Evolutionary conservation across 2,888 invertebrate species (phyloP).

Genomic region (Rhopalosiphum nymphaeae): DNA sequence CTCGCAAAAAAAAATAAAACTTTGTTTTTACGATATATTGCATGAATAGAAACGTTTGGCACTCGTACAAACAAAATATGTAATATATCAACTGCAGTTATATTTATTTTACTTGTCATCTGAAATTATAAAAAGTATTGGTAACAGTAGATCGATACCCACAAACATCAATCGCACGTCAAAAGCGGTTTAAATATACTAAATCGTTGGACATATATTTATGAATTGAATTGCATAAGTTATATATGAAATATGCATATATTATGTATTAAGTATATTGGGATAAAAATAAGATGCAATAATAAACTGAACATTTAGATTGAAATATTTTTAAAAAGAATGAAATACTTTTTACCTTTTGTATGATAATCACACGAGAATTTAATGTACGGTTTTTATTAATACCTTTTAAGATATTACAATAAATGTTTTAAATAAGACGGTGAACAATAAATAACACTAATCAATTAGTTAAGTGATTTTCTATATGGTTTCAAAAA

Average conservation of each 20-base stretch:
- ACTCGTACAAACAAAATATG: background rate
- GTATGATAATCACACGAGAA: background rate
- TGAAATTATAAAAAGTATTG: background rate
- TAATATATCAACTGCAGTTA: background rate
- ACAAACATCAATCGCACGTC: background rate
- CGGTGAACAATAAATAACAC: background rate
- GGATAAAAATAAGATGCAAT: background rate
- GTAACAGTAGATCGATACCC: background rate
- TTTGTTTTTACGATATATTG: background rate
- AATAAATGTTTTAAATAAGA: background rate
- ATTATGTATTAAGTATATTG: background rate
- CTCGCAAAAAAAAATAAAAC: constrained; percentile 5
- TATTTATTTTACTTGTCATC: background rate
- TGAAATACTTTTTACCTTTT: background rate
- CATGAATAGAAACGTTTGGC: background rate
- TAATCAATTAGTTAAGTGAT: constrained; percentile 30
- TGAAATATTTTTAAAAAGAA: background rate
- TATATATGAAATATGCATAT: background rate
- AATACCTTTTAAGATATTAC: background rate
- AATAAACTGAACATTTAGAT: background rate
- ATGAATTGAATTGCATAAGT: background rate
- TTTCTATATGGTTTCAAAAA: background rate
- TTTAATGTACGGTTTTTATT: background rate
- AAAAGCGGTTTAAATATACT: background rate
- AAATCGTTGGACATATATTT: background rate